These are phyloP conservation scores for Coregonus sp. DNA, from an alignment of 2,797 vertebrate genomes.

Conservation along the genomic window DNA sequence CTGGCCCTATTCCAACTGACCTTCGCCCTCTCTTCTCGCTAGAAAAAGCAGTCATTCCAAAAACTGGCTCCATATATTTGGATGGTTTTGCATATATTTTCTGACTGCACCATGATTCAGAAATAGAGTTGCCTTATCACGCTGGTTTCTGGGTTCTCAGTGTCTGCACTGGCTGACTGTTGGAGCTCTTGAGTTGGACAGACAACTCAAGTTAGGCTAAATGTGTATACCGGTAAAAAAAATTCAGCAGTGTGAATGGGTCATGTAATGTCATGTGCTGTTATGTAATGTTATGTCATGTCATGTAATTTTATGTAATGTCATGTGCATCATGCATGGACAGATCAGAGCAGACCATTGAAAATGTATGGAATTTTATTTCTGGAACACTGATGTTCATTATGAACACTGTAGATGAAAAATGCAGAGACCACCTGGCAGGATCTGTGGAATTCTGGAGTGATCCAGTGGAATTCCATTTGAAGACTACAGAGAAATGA, in stretches of 20 bases:
- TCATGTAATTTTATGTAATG: neutral
- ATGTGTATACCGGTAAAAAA: neutral
- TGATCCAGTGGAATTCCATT: neutral
- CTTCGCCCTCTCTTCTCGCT: no score
- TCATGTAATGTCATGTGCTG: neutral
- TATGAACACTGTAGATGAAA: no score
- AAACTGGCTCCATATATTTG: no score
- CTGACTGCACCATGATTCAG: no score
- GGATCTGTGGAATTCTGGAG: neutral
- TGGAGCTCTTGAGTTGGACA: neutral
- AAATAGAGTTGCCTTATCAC: no score
- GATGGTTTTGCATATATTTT: no score
- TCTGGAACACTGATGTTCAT: no score
- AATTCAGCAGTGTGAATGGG: neutral
- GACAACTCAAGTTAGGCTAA: neutral
- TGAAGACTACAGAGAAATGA: slow-evolving; percentile 35
- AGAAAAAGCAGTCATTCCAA: no score
- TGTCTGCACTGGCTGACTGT: neutral
- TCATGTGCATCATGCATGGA: neutral
- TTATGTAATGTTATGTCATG: no score
- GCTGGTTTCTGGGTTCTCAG: neutral
- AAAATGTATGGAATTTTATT: neutral
- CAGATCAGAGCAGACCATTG: neutral
- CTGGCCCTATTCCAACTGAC: neutral
- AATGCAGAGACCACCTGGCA: neutral